Percentiles rank a stretch among this genome's conserved stretches.
Conservation (phyloP, 2,797 vertebrate species). For the Enteromius paludinosus region DNA sequence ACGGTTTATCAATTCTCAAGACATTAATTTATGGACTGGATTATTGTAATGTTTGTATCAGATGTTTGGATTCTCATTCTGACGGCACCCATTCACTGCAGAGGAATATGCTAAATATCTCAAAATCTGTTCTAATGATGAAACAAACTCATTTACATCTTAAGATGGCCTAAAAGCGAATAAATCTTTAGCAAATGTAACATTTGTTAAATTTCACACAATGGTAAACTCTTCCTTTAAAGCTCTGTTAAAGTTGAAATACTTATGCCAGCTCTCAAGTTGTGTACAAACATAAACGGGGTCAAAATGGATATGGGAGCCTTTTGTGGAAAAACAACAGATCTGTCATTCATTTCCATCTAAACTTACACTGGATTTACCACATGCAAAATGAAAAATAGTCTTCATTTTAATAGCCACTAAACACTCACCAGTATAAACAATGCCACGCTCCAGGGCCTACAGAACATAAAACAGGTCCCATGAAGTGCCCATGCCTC, state of each 20-base stretch:
- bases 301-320: not conserved
- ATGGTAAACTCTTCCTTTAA: not conserved
- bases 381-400: not conserved
- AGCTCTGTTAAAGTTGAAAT: not conserved
- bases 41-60: not conserved
- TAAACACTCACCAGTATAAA: constrained; percentile 9
- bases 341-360: not conserved
- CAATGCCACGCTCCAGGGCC: not conserved
- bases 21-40: not conserved
- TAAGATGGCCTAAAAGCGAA: not conserved
- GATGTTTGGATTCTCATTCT: not conserved
- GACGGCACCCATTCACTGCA: not conserved
- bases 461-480: constrained; percentile 16
- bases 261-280: not conserved
- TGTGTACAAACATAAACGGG: not conserved
- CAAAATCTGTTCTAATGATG: not conserved
- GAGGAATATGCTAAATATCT: not conserved
- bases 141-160: not conserved
- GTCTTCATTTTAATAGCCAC: not conserved
- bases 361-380: constrained; percentile 5
- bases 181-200: not conserved
- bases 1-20: not conserved
- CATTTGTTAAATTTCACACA: too few relatives aligned
- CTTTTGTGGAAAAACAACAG: constrained; percentile 4
- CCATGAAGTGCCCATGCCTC: not conserved